Conservation (phyloP, 2,797 vertebrate genomes). For the Pangasius krempfi region DNA sequence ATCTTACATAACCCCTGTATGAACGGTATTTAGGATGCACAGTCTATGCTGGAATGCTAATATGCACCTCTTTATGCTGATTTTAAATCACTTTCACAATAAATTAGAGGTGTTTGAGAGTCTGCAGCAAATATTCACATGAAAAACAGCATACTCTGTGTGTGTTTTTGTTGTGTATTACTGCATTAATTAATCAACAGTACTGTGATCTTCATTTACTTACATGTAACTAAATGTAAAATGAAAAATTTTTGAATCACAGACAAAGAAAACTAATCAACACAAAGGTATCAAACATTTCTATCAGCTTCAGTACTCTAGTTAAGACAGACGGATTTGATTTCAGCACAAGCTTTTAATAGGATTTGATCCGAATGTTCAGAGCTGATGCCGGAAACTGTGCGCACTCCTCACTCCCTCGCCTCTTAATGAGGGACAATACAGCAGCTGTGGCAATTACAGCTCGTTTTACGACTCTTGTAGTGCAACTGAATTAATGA, state of each 20-base stretch:
- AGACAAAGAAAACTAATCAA: conserved; percentile 4
- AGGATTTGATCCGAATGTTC: conserved; percentile 38
- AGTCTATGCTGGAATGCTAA: conserved; percentile 20
- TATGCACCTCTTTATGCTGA: conserved; percentile 17
- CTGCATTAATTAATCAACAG: background rate
- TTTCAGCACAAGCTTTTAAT: conserved; percentile 43
- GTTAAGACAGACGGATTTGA: conserved; percentile 15
- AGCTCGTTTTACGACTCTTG: conserved; percentile 38
- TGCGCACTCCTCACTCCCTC: background rate
- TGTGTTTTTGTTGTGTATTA: background rate
- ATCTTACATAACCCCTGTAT: conserved; percentile 34
- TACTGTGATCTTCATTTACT: conserved; percentile 14
- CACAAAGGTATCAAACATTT: background rate
- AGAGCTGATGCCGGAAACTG: conserved; percentile 17
- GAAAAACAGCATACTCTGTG: background rate
- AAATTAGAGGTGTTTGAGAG: background rate
- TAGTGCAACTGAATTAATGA: conserved; percentile 24
- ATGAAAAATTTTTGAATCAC: background rate
- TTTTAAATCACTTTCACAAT: background rate
- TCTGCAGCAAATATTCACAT: background rate
- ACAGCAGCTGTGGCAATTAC: conserved; percentile 47
- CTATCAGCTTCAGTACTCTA: background rate
- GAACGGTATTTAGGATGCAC: conserved; percentile 9
- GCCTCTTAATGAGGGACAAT: conserved; percentile 35
- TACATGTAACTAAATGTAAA: background rate